phyloP scores from a whole-genome alignment of 2,888 invertebrate genomes.

The Agrotis ipsilon region DNA sequence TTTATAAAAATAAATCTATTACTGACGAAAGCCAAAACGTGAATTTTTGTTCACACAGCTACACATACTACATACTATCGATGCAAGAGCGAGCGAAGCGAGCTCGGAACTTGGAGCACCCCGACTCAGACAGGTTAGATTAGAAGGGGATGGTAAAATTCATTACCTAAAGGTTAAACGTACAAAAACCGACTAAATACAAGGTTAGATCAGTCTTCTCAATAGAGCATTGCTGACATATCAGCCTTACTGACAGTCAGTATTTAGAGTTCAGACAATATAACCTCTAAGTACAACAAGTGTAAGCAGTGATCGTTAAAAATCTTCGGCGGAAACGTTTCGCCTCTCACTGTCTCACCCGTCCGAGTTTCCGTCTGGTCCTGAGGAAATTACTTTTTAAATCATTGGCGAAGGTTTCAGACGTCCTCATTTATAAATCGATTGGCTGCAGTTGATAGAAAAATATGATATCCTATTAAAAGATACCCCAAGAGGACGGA shows the following conservation, averaged over 20 bases:
- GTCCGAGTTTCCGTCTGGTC: constrained; percentile 26
- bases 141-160: too few relatives aligned
- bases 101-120: too few relatives aligned
- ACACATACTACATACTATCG: too few relatives aligned
- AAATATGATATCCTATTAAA: constrained; percentile 12
- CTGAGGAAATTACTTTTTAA: constrained; percentile 19
- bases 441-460: constrained; percentile 4
- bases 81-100: too few relatives aligned
- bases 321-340: constrained; percentile 19
- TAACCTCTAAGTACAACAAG: neutral
- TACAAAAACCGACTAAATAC: too few relatives aligned
- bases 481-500: neutral
- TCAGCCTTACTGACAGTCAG: neutral
- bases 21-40: too few relatives aligned
- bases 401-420: constrained; percentile 18
- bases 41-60: too few relatives aligned
- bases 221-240: neutral
- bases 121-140: too few relatives aligned
- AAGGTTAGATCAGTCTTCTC: too few relatives aligned
- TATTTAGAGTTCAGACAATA: too few relatives aligned
- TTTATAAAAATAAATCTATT: too few relatives aligned
- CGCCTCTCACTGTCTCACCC: constrained; percentile 7
- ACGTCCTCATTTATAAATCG: constrained; percentile 1
- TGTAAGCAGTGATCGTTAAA: neutral
- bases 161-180: too few relatives aligned